These are phyloP conservation scores for Trypoxylus dichotomus DNA, from an alignment of 1,140 invertebrate species.

Conservation along the genomic window DNA sequence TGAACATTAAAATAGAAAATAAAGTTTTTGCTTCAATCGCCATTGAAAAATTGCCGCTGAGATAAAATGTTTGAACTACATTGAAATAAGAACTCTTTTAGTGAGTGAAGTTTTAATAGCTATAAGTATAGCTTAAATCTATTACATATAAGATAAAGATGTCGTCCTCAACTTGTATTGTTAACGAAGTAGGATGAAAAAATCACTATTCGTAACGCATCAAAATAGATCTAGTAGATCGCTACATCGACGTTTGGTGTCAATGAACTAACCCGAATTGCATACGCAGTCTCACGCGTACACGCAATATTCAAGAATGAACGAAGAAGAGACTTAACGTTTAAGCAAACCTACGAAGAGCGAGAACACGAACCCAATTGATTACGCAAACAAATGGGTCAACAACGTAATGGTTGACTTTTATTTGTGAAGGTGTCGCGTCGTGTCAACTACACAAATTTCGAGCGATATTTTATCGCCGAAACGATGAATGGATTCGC, in stretches of 20 bases:
- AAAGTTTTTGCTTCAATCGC: too few species aligned
- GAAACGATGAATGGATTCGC: not conserved
- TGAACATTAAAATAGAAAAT: too few species aligned
- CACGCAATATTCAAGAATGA: not conserved
- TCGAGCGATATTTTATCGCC: not conserved
- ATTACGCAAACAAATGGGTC: conserved; percentile 21
- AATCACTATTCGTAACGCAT: not conserved
- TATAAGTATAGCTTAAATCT: too few species aligned
- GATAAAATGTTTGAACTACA: too few species aligned
- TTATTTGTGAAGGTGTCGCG: not conserved
- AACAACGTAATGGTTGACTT: conserved; percentile 18
- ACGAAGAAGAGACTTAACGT: not conserved
- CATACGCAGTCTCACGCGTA: not conserved
- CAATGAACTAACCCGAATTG: not conserved
- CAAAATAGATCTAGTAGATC: not conserved
- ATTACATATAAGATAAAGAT: too few species aligned
- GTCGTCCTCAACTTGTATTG: not conserved
- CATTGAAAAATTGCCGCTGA: too few species aligned
- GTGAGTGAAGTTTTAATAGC: too few species aligned
- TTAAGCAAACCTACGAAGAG: not conserved
- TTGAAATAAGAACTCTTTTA: too few species aligned
- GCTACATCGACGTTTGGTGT: not conserved
- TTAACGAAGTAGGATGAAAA: not conserved
- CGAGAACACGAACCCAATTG: not conserved
- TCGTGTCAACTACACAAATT: not conserved